Evolutionary conservation across 2,113 vertebrate genomes (phyloP), one percentile per base, ranked within the genome.

Genomic region (Gila orcuttii): DNA sequence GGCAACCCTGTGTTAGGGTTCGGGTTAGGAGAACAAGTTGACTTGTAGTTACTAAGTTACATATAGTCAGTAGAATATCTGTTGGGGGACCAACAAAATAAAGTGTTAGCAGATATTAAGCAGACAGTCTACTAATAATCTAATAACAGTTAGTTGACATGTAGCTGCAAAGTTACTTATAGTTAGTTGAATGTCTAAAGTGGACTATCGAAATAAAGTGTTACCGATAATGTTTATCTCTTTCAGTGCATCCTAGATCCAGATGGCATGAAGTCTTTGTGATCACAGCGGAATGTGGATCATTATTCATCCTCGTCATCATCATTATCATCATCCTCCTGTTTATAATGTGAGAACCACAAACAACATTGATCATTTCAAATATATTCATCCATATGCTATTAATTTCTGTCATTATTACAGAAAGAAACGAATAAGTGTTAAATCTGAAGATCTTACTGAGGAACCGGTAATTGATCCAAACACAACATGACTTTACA

Each of bases 321-420:
- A 71, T 71, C 8, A 71, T 23, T 39, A 23, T 71, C 68, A 71
- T 42, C 8, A 4, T 71, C 8, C 42, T 71, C 19, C 19, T 21
- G 68, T 71, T 36, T 36, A 39, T 71, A 71, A 71, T 71, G 68
- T 71, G 19, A 71, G 68, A 33, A 33, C 64, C 64, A 68, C 15
- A 68, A 68, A 68, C 31, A 33, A 7, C 64, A 1, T 3, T 68
- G 28, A 68, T 17, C 3, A 31, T 68, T 19, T 12, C 28, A 68
- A 66, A 31, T 66, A 7, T 28, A 66, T 1, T 19, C 2, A 6
- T 0, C 64, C 1, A 8, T 33, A 17, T 33, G 13, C 6, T 66
- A 0, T 17, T 66, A 66, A 68, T 68, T 0, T 3, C 5, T 68
- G 64, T 68, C 13, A 68, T 68, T 68, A 3, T 68, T 8, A 33